Percentiles rank a stretch among this genome's conserved stretches.
These are phyloP conservation scores for Morone chrysops DNA, from an alignment of 2,113 vertebrate genomes.

Conservation along the genomic window DNA sequence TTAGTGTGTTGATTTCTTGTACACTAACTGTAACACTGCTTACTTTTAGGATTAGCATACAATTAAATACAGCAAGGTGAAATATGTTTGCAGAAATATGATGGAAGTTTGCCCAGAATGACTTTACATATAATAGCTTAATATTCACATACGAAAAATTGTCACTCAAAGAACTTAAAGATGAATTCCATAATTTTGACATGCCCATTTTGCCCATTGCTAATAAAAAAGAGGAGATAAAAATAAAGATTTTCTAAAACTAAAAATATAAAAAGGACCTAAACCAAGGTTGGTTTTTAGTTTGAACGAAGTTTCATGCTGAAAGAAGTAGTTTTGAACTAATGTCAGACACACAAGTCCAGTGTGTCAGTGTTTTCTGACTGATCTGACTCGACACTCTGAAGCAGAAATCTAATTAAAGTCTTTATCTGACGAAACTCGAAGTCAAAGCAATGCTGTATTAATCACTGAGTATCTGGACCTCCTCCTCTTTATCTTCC, in stretches of 20 bases:
- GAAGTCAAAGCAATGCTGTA: constrained; percentile 23
- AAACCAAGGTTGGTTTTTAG: background rate
- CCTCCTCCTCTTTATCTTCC: constrained; percentile 35
- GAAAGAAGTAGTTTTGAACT: background rate
- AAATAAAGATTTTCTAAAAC: background rate
- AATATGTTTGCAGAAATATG: background rate
- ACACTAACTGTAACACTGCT: too few relatives aligned
- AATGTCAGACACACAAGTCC: background rate
- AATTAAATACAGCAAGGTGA: background rate
- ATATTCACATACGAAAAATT: too few relatives aligned
- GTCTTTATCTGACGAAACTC: background rate
- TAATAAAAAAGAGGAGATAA: background rate
- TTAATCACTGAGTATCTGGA: constrained; percentile 36
- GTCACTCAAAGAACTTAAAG: background rate
- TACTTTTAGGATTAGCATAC: too few relatives aligned
- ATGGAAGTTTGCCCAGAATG: too few relatives aligned
- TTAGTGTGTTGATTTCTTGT: too few relatives aligned
- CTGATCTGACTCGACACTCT: constrained; percentile 6
- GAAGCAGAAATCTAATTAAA: constrained; percentile 14
- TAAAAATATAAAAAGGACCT: background rate
- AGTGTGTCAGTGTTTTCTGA: background rate
- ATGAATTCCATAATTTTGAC: background rate
- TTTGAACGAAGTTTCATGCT: background rate
- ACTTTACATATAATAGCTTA: too few relatives aligned
- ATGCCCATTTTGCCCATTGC: too few relatives aligned